phyloP scores from a whole-genome alignment of 2,888 invertebrate species.

The Oscheius onirici region DNA sequence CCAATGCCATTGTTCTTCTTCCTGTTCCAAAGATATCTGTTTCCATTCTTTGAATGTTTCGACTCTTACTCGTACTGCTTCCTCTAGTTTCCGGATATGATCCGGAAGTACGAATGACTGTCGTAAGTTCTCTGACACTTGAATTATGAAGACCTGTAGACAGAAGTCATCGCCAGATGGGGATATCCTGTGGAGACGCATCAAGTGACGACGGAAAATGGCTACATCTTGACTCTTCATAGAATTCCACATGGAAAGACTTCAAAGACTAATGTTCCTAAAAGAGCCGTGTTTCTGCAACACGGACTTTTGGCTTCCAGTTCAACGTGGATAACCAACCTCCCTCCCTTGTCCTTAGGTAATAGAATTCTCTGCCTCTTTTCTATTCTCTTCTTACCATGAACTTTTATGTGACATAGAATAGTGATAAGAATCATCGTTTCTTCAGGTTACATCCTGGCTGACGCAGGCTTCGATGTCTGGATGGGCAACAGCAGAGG shows the following conservation, averaged over 20 bases:
- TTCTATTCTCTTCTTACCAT: too few species aligned
- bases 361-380: too few species aligned
- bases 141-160: slow-evolving; percentile 33
- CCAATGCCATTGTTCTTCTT: too few species aligned
- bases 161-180: slow-evolving; percentile 65
- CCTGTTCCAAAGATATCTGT: too few species aligned
- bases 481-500: slow-evolving; percentile 88
- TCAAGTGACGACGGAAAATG: slow-evolving; percentile 79
- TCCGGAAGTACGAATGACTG: slow-evolving; percentile 20
- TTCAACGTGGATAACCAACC: slow-evolving; percentile 57
- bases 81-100: not conserved
- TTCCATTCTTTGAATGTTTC: too few species aligned
- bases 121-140: not conserved
- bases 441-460: slow-evolving; percentile 63
- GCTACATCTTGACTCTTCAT: slow-evolving; percentile 84
- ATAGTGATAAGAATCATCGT: too few species aligned
- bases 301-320: slow-evolving; percentile 79
- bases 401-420: too few species aligned
- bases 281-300: slow-evolving; percentile 77
- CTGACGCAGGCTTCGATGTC: slow-evolving; percentile 77
- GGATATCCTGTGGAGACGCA: slow-evolving; percentile 72
- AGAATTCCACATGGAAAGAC: slow-evolving; percentile 79
- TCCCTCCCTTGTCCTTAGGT: slow-evolving; percentile 45
- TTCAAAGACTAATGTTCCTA: not conserved
- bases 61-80: too few species aligned